Conservation (phyloP, 2,888 invertebrate genomes). For the Eristalis arbustorum region DNA sequence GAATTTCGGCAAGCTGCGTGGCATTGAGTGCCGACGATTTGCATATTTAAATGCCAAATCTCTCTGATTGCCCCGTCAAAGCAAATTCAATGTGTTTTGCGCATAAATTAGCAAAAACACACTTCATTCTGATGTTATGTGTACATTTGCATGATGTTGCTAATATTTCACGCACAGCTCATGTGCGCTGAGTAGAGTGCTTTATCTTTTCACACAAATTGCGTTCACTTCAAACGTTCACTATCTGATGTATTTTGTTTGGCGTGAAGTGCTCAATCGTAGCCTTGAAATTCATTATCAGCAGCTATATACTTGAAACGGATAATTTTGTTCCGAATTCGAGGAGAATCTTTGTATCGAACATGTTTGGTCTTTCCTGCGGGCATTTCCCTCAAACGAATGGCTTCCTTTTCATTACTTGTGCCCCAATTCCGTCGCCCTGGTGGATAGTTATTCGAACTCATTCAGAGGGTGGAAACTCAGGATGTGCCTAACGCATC, state of each 20-base stretch:
- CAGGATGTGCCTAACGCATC: slow-evolving; percentile 26
- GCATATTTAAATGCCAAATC: not conserved
- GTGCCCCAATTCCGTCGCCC: not conserved
- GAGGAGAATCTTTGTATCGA: too few relatives aligned
- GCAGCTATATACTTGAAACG: not conserved
- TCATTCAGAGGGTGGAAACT: not conserved
- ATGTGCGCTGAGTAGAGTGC: not conserved
- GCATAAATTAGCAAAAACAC: not conserved
- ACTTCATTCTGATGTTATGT: not conserved
- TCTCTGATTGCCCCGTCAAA: not conserved
- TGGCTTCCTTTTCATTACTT: not conserved
- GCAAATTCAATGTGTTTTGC: not conserved
- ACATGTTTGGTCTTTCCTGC: not conserved
- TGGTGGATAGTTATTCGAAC: not conserved
- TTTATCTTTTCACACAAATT: not conserved
- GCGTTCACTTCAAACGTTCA: not conserved
- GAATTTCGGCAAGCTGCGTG: not conserved
- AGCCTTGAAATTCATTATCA: not conserved
- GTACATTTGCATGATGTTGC: not conserved
- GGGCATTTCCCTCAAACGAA: not conserved
- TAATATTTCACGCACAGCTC: not conserved
- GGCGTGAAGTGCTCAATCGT: not conserved
- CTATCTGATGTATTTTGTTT: not conserved
- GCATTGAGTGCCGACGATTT: not conserved
- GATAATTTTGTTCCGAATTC: not conserved